Conservation (phyloP, 2,113 vertebrate genomes). For the Merops nubicus region DNA sequence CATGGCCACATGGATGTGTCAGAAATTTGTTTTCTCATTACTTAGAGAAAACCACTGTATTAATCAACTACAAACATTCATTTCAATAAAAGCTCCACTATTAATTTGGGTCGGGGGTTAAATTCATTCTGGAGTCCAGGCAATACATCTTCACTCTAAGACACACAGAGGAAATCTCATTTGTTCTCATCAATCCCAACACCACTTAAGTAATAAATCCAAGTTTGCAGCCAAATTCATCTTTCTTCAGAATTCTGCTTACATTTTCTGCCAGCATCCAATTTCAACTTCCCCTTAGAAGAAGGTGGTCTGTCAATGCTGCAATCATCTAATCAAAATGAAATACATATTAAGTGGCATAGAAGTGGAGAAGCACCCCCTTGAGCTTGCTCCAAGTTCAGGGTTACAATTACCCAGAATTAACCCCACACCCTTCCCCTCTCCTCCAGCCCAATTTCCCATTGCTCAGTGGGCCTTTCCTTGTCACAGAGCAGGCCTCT, state of each 20-base stretch:
- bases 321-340: background rate
- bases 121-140: background rate
- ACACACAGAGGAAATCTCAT: background rate
- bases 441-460: background rate
- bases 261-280: background rate
- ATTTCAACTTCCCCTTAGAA: background rate
- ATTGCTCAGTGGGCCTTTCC: fast-evolving
- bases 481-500: too few relatives aligned
- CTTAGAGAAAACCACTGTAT: background rate
- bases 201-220: background rate
- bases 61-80: background rate
- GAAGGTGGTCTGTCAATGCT: background rate
- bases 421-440: background rate
- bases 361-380: background rate
- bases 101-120: background rate
- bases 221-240: background rate
- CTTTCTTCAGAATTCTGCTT: background rate
- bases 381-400: background rate
- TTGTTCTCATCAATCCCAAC: background rate
- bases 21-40: background rate
- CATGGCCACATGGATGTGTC: background rate
- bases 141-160: background rate
- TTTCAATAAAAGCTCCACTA: background rate
- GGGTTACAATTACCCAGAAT: background rate
- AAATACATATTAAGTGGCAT: background rate